Evolutionary conservation across 2,888 invertebrate genomes (phyloP).

Genomic region (Yponomeuta sedellus): DNA sequence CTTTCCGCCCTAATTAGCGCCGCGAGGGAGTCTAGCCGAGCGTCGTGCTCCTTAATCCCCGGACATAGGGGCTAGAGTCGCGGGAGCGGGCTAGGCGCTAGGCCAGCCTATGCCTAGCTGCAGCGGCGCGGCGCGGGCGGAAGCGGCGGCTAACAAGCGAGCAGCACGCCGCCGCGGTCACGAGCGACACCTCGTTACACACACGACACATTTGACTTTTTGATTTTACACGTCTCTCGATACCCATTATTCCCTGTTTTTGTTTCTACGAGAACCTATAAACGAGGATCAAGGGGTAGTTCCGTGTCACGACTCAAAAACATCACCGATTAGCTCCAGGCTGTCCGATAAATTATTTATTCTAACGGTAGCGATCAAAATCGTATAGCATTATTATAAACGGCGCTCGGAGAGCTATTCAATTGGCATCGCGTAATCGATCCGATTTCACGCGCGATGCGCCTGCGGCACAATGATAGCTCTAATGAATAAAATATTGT

Average conservation of each 20-base stretch:
- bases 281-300: not conserved
- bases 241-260: slow-evolving; percentile 7
- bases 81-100: not conserved
- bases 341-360: slow-evolving; percentile 25
- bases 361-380: slow-evolving; percentile 39
- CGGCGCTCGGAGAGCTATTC: slow-evolving; percentile 42
- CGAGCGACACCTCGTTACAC: slow-evolving; percentile 31
- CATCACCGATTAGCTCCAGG: not conserved
- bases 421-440: slow-evolving; percentile 48
- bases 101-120: not conserved
- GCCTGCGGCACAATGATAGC: slow-evolving; percentile 47
- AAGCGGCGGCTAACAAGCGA: slow-evolving; percentile 17
- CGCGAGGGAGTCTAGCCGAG: not conserved
- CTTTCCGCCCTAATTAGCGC: slow-evolving; percentile 11
- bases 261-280: slow-evolving; percentile 1
- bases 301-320: not conserved
- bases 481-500: slow-evolving; percentile 60
- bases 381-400: slow-evolving; percentile 39
- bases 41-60: not conserved
- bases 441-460: slow-evolving; percentile 58
- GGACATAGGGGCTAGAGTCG: not conserved
- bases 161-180: slow-evolving; percentile 24
- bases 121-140: slow-evolving; percentile 10
- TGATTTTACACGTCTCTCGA: slow-evolving; percentile 24
- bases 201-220: slow-evolving; percentile 25